Evolutionary conservation across 2,113 vertebrate species (phyloP), one percentile per base, ranked within the genome.

Genomic region (Colinus virginianus): DNA sequence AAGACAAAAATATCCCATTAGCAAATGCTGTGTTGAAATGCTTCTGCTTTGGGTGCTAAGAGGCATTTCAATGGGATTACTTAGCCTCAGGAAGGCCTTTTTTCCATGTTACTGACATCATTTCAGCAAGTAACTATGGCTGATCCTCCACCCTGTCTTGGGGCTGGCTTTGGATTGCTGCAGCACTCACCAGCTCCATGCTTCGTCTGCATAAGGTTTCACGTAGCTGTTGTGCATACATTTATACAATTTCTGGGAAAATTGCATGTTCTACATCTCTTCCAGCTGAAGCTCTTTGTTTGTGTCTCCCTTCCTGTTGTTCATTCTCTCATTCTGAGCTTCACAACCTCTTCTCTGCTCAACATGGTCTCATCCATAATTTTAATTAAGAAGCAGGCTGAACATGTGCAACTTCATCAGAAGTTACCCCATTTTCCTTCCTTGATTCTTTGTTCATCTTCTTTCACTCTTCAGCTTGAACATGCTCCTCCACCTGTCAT

Each of bases 281-380:
- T 36, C 34, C 48, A 69, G 13, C 34, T 43, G 19, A 71, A 51
- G 7, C 2, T 70, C 26, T 81, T 67, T 56, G 20, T 15, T 23
- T 51, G 2, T 80, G 3, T 51, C 4, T 56, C 16, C 26, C 30
- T 75, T 40, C 26, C 49, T 72, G 84, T 19, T 16, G 11, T 42
- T 86, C 22, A 6, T 91, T 3, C n/a, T 36, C 3, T 11, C 14
- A 76, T 28, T 5, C 7, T 48, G 13, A 5, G 48, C 5, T 19
- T 22, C 9, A 26, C 13, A 76, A 23, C 12, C 9, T 72, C 75
- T 32, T 21, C 6, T 59, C 25, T 71, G 34, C 13, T 66, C 7
- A 7, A 0, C 2, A 32, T 42, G 6, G 3, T 67, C 7, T 13
- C 0, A 0, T 9, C 11, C 7, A 69, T 19, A 8, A 13, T 36